Evolutionary conservation across 1,140 invertebrate genomes (phyloP), one percentile per base, ranked within the genome.

Genomic region (Lepeophtheirus salmonis): DNA sequence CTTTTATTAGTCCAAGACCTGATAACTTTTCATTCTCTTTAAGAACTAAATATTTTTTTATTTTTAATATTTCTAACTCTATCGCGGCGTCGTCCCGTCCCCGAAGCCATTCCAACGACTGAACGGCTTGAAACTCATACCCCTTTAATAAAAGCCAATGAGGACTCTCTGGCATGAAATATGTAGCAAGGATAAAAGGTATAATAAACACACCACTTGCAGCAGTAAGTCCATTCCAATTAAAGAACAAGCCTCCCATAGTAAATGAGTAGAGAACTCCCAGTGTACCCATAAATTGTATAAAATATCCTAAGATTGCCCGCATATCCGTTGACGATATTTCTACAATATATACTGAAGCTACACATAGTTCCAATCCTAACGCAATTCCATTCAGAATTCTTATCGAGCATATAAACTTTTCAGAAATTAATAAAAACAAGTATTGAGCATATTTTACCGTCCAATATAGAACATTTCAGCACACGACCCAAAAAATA

Each of bases 111-210:
- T 80, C 72, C 3, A 95, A 70, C 1, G 86, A 74, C 66, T 81
- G 79, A 16, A 77, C 71, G 0, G 87, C 87, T 51, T 80, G 77
- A 63, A 50, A 49, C 17, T 60, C 50, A 12, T 50, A 3, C 24
- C 50, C 60, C 53, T 61, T 63, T 49, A 1, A 62, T 48, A 23
- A 12, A 2, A 67, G 56, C 67, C 86, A 94, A 61, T 85, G 78
- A 0, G 89, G 89, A 0, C 89, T 90, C 72, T 94, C 89, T 1
- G 89, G 89, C 41, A 90, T 84, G n/a, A 83, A 68, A 63, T 85
- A 78, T 79, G 86, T 84, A 20, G 83, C 70, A 3, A 85, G 61
- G 1, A 88, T 71, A 67, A 84, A 89, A 0, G 86, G 81, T n/a
- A 90, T 70, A 0, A 59, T 24, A n/a, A 18, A 17, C 3, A 65